Evolutionary conservation across 1,140 invertebrate species (phyloP), one percentile per base, ranked within the genome.

Genomic region (Portunus trituberculatus): DNA sequence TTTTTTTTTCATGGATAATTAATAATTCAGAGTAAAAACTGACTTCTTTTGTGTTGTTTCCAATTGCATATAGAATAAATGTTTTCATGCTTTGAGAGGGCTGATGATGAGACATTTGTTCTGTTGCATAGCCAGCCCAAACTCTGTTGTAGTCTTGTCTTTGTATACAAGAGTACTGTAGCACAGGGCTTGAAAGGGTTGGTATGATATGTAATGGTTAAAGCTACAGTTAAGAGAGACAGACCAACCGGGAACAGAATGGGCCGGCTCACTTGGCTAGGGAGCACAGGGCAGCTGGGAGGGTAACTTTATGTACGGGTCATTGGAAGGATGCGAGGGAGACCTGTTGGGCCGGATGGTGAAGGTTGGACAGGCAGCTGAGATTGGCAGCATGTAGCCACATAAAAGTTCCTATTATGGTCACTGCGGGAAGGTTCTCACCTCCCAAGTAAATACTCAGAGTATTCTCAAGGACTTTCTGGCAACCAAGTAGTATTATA

Each of bases 381-480:
- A 91, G 94, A 84, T 91, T 82, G 89, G 94, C 88, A 88, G 83
- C 93, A 94, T 92, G 39, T 86, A 92, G 94, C 94, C 83, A 92
- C 90, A 87, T 52, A 87, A 82, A 92, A 95, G 94, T 95, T 95
- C 94, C 94, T 95, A 95, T 95, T 88, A 82, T 95, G 91, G 94
- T 90, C 91, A 93, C 94, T 90, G 94, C 86, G 94, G 91, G 91
- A 95, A 88, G 94, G 94, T 92, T 90, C 91, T 95, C 94, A 90
- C 91, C 76, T 28, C 90, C 52, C 67, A 90, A 90, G 59, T 91
- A 92, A 92, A 95, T 95, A 92, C 94, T 95, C 89, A 29, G 31
- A 84, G 86, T 94, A 94, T 94, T 94, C 94, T 94, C 94, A 95
- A 95, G 94, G 94, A 95, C 82, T 48, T 95, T 92, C 90, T 87